Evolutionary conservation across 2,797 vertebrate genomes (phyloP), one percentile per base, ranked within the genome.

Genomic region (Sebastes goodei): DNA sequence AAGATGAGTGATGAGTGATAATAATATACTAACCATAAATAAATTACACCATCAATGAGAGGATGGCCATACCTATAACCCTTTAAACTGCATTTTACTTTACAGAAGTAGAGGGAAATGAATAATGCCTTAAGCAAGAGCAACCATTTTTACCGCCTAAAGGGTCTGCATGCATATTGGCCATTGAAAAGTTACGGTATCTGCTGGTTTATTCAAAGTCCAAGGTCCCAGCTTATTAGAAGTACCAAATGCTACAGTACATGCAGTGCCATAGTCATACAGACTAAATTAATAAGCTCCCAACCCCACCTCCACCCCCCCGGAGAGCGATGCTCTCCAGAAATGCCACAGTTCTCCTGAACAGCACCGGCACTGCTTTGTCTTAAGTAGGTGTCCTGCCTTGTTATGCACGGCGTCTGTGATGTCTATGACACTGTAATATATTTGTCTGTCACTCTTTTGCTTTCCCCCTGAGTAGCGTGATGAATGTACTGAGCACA

Each of bases 371-470:
- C 49, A 9, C 59, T 82, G 72, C 76, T 66, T 69, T 67, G 57
- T 81, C 68, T 74, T 67, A 76, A 81, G 53, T 71, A 81, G 52
- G 68, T 63, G 42, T 81, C 77, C 74, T 71, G 61, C 68, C 80
- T 85, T 63, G 80, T 86, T 82, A 79, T 82, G 78, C 75, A 77
- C 17, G 6, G 32, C 20, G 4, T 69, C 72, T 53, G 64, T 59
- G 49, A 80, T 60, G 71, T 69, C 59, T 72, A 38, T 87, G 88
- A 89, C 88, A 92, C 70, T 55, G 57, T 91, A 92, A 94, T 92
- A 78, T 91, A 94, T 93, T 91, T 91, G 84, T 92, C 90, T 91
- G 88, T 93, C 92, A 88, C 84, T 88, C 85, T 69, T 78, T 82
- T 81, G 90, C 81, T 85, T 84, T 76, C 74, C 89, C 89, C 80